phyloP scores from a whole-genome alignment of 2,888 invertebrate species.

The Phania funesta region DNA sequence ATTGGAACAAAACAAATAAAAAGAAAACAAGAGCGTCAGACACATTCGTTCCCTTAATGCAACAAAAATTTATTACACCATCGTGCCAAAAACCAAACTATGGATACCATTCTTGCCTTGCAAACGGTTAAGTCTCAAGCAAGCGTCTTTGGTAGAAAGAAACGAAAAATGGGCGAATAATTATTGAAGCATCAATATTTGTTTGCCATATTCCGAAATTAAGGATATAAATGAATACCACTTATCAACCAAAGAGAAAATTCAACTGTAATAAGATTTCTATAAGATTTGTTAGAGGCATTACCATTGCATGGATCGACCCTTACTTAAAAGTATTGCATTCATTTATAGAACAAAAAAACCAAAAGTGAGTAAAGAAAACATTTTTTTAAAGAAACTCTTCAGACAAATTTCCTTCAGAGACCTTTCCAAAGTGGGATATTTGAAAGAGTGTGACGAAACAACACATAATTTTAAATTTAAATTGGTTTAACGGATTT shows the following conservation, averaged over 20 bases:
- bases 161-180: not conserved
- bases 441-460: too few species aligned
- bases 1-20: conserved; percentile 39
- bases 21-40: conserved; percentile 41
- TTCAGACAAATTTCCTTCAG: too few species aligned
- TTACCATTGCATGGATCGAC: not conserved
- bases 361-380: too few species aligned
- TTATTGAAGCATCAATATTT: conserved; percentile 26
- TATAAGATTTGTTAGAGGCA: not conserved
- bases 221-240: conserved; percentile 19
- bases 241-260: not conserved
- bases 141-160: not conserved
- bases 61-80: conserved; percentile 56
- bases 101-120: not conserved
- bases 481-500: too few species aligned
- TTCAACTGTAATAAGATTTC: not conserved
- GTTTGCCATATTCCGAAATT: not conserved
- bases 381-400: too few species aligned
- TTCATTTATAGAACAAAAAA: too few species aligned
- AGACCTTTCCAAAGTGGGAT: too few species aligned
- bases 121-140: not conserved
- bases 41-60: conserved; percentile 43
- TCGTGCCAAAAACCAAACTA: conserved; percentile 14
- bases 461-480: too few species aligned
- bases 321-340: too few species aligned